Evolutionary conservation across 2,797 vertebrate genomes (phyloP).

Genomic region (Pelobates cultripes): DNA sequence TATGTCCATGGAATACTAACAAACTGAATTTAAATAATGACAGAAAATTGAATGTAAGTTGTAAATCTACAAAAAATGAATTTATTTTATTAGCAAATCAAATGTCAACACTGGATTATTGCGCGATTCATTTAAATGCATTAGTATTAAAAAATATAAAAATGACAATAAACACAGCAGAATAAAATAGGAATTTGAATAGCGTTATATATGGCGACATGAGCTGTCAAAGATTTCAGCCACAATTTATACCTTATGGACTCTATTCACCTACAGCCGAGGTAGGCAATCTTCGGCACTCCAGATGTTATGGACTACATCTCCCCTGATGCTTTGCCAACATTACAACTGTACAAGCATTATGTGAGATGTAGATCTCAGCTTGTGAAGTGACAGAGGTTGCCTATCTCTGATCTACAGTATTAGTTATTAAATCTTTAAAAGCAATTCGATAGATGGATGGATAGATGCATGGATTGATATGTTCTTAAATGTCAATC

Average conservation of each 20-base stretch:
- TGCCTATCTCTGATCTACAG: no score
- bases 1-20: constrained; percentile 31
- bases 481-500: no score
- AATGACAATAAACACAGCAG: constrained; percentile 5
- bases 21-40: constrained; percentile 43
- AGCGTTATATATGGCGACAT: background rate
- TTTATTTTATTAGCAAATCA: constrained; percentile 8
- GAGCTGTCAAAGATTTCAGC: background rate
- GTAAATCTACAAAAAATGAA: constrained; percentile 10
- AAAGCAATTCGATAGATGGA: no score
- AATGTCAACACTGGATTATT: constrained; percentile 23
- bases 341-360: no score
- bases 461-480: no score
- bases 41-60: constrained; percentile 25
- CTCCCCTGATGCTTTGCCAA: no score
- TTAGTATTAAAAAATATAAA: background rate
- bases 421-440: no score
- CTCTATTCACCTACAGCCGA: no score
- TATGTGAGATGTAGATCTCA: no score
- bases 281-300: no score
- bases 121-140: constrained; percentile 7
- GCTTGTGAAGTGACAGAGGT: no score
- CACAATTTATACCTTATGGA: background rate
- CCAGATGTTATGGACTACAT: no score
- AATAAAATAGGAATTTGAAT: background rate